These are phyloP conservation scores for Mobula birostris DNA, from an alignment of 2,113 vertebrate species.

Conservation along the genomic window DNA sequence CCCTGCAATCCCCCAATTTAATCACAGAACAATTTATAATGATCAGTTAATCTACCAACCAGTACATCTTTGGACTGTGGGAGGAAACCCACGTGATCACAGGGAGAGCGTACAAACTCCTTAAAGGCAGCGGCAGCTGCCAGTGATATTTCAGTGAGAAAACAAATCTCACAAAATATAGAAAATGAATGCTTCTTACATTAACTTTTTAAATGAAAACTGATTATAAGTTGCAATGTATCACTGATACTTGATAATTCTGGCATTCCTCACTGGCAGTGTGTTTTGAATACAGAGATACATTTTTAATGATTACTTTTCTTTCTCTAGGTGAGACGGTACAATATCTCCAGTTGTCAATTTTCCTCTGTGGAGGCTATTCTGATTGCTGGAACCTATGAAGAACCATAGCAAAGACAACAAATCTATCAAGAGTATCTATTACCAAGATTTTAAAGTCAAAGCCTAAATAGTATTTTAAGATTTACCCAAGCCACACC, in stretches of 20 bases:
- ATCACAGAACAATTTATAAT: too few relatives aligned
- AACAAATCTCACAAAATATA: too few relatives aligned
- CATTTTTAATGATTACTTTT: background rate
- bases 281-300: too few relatives aligned
- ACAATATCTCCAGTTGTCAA: constrained; percentile 39
- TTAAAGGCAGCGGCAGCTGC: too few relatives aligned
- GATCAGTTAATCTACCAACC: too few relatives aligned
- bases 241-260: background rate
- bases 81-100: too few relatives aligned
- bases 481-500: background rate
- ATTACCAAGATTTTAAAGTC: background rate
- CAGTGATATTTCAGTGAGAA: too few relatives aligned
- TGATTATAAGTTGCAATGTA: background rate
- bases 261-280: background rate
- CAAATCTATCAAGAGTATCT: background rate
- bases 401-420: background rate
- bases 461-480: background rate
- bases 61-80: too few relatives aligned
- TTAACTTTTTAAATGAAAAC: background rate
- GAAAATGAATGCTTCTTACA: background rate
- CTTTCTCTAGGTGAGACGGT: constrained; percentile 34
- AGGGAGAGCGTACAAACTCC: too few relatives aligned
- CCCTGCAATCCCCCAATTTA: too few relatives aligned
- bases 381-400: constrained; percentile 41
- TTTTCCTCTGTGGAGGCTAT: constrained; percentile 42